A percentile compares a stretch with the other conserved stretches of the same genome.
phyloP scores from a whole-genome alignment of 1,140 invertebrate species.

The Pseudomyrmex sp. region DNA sequence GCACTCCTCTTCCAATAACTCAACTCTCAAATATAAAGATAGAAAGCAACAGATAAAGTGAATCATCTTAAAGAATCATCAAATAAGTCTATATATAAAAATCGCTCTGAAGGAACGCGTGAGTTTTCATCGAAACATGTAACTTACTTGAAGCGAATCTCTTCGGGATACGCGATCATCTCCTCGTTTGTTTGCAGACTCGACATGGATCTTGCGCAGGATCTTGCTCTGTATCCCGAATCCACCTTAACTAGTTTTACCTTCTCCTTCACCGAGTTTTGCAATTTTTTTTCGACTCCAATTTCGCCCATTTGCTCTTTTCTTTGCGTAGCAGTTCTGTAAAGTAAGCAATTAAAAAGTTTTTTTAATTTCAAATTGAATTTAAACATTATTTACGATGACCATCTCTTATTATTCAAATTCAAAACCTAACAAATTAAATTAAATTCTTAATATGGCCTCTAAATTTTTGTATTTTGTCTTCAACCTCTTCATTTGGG shows the following conservation, averaged over 20 bases:
- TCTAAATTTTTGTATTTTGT: constrained; percentile 79
- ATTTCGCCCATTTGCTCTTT: constrained; percentile 74
- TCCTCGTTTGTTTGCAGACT: constrained; percentile 24
- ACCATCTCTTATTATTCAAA: no score
- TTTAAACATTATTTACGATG: no score
- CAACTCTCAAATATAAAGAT: constrained; percentile 68
- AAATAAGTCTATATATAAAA: neutral
- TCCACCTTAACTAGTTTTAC: constrained; percentile 67
- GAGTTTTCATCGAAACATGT: neutral
- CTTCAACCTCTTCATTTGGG: constrained; percentile 81
- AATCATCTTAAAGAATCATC: no score
- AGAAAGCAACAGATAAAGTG: neutral
- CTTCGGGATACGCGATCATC: constrained; percentile 49
- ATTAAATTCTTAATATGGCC: no score
- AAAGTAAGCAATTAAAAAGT: neutral
- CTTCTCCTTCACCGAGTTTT: constrained; percentile 78
- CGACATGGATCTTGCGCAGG: constrained; percentile 35
- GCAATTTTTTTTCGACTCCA: constrained; percentile 77
- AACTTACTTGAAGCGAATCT: constrained; percentile 75
- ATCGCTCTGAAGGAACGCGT: neutral
- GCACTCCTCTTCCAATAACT: constrained; percentile 82
- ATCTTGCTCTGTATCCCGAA: constrained; percentile 69
- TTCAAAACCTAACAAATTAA: no score
- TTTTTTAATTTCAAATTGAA: no score
- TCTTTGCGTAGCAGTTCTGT: constrained; percentile 79